Evolutionary conservation across 2,113 vertebrate genomes (phyloP).

Genomic region (Sarotherodon lohbergeri): DNA sequence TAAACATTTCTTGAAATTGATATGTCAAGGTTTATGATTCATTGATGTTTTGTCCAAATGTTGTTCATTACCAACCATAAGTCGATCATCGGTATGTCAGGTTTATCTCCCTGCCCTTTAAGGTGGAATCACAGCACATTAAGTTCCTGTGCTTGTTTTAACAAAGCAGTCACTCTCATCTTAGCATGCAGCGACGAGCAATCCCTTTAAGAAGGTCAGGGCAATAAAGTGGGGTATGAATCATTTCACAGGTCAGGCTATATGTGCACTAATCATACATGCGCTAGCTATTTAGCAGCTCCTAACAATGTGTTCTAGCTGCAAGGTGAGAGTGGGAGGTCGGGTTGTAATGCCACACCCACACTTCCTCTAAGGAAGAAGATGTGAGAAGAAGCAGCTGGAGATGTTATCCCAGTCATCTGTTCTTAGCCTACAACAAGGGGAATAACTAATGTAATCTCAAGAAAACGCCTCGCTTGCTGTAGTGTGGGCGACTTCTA

Average conservation of each 20-base stretch:
- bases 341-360: neutral
- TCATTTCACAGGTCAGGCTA: neutral
- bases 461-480: constrained; percentile 25
- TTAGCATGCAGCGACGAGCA: neutral
- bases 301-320: neutral
- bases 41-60: neutral
- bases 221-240: neutral
- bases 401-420: constrained; percentile 19
- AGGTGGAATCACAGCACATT: neutral
- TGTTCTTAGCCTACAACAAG: constrained; percentile 22
- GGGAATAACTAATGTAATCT: constrained; percentile 50
- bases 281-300: neutral
- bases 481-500: constrained; percentile 30
- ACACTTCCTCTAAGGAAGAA: constrained; percentile 5
- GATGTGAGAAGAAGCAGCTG: constrained; percentile 5
- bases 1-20: neutral
- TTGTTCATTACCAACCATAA: neutral
- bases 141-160: neutral
- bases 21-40: neutral
- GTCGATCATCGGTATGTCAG: neutral
- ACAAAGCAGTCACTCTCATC: neutral
- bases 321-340: constrained; percentile 18
- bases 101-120: neutral
- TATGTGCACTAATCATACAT: neutral
- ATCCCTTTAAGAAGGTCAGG: neutral